Conservation (phyloP, 2,797 vertebrate species). For the Scleropages formosus region DNA sequence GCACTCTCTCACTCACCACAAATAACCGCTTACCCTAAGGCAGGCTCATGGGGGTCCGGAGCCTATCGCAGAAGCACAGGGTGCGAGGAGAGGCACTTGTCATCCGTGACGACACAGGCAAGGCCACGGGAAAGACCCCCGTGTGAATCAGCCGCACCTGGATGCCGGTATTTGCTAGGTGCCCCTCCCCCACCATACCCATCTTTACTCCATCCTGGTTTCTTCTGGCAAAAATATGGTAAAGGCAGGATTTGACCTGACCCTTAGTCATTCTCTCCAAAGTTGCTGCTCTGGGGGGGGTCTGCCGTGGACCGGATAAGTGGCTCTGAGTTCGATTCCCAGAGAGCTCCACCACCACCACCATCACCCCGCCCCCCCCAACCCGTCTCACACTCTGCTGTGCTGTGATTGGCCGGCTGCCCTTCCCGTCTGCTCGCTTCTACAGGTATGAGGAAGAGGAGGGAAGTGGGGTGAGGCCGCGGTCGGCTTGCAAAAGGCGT, state of each 20-base stretch:
- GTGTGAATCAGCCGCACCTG: conserved; percentile 30
- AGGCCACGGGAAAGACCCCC: conserved; percentile 27
- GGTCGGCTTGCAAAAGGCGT: conserved; percentile 9
- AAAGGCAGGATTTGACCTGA: conserved; percentile 19
- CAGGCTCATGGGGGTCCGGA: too few species aligned
- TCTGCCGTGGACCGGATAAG: background rate
- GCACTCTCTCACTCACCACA: too few species aligned
- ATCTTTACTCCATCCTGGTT: conserved; percentile 8
- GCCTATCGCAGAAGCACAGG: too few species aligned
- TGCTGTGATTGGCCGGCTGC: conserved; percentile 5
- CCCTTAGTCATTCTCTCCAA: conserved; percentile 33
- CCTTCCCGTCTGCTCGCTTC: background rate
- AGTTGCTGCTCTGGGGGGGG: background rate
- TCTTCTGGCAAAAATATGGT: conserved; percentile 29
- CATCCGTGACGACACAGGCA: background rate
- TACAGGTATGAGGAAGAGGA: conserved; percentile 29
- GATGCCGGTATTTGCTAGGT: conserved; percentile 13
- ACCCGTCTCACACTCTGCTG: background rate
- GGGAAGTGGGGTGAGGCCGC: background rate
- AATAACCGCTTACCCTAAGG: too few species aligned
- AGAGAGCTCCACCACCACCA: background rate
- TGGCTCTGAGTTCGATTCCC: background rate
- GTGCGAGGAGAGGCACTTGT: background rate
- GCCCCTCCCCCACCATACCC: background rate
- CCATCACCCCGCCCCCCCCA: too few species aligned